Base-by-base conservation (phyloP, 2,113 vertebrate genomes). In the Parus major region DNA sequence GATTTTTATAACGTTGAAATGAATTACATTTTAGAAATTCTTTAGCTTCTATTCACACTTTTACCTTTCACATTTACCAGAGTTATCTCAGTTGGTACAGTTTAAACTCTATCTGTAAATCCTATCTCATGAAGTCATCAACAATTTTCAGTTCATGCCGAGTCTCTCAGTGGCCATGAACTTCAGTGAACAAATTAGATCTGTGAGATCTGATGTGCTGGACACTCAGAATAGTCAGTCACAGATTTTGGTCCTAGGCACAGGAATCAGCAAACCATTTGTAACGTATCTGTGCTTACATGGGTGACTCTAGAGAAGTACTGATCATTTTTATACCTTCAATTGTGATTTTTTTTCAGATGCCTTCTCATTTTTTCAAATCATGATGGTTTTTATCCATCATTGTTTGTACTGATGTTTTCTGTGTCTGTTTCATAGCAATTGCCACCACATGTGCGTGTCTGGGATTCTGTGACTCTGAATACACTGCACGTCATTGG, bases 381-480 rank as follows among this genome's bases (percentile, higher is more conserved):
- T 39, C 31, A 25, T 8, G 19, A 5, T 86, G 61, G 1, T 3
- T 41, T 78, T 72, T 52, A 36, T 9, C 35, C 7, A 27, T 33
- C 10, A 7, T 35, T 35, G 31, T n/a, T 85, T 82, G 46, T 91
- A 4, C 10, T 31, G 11, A 44, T 63, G n/a, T 61, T 59, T 69
- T 80, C 36, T 71, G 3, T 85, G 8, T 93, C 61, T 86, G 5
- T 95, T 94, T 71, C 86, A 66, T 83, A 99, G 99, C 99, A 99
- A 98, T 91, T 99, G 87, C 98, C 98, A 52, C 99, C 99, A 33
- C 99, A 99, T 0, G 99, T 99, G n/a, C 99, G 99, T 59, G 98
- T 99, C 88, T 99, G 99, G 99, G 99, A 99, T 90, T 99, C 99
- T 0, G 99, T 99, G 56, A 99, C 99, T 33, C 96, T 99, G 88